A percentile compares a stretch with the other conserved stretches of the same genome.
phyloP scores from a whole-genome alignment of 2,113 vertebrate species.

The Cnemophilus loriae region DNA sequence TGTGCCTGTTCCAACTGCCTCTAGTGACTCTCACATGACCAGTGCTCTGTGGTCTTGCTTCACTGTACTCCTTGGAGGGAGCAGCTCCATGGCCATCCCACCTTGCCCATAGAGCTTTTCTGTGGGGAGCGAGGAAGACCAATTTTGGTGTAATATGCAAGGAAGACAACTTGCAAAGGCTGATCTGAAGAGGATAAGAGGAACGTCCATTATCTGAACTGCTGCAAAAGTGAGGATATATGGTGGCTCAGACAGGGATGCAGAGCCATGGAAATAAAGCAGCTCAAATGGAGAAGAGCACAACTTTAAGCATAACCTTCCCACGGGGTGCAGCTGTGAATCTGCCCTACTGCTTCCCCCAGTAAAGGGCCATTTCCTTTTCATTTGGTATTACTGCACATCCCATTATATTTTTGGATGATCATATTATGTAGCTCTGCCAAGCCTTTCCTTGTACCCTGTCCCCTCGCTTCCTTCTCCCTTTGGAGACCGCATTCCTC shows the following conservation, averaged over 20 bases:
- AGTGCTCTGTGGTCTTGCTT: background rate
- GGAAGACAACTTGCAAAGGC: background rate
- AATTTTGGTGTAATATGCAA: background rate
- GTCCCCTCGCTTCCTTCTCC: rapidly evolving
- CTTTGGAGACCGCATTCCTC: background rate
- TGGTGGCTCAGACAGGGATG: background rate
- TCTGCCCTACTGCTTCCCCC: background rate
- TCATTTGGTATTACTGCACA: background rate
- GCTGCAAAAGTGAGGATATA: background rate
- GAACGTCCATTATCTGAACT: background rate
- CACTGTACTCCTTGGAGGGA: background rate
- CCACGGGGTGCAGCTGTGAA: background rate
- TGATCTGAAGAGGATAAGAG: background rate
- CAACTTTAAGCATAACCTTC: background rate
- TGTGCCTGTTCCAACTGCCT: background rate
- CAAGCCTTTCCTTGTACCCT: background rate
- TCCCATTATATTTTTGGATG: background rate
- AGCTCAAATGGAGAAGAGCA: background rate
- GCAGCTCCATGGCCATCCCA: background rate
- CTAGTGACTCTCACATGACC: background rate
- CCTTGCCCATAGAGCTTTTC: background rate
- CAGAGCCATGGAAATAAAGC: background rate
- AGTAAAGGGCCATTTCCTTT: background rate
- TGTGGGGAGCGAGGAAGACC: rapidly evolving
- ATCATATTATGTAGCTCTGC: rapidly evolving